Conservation (phyloP, 2,797 vertebrate species). For the Eulemur coronatus region DNA sequence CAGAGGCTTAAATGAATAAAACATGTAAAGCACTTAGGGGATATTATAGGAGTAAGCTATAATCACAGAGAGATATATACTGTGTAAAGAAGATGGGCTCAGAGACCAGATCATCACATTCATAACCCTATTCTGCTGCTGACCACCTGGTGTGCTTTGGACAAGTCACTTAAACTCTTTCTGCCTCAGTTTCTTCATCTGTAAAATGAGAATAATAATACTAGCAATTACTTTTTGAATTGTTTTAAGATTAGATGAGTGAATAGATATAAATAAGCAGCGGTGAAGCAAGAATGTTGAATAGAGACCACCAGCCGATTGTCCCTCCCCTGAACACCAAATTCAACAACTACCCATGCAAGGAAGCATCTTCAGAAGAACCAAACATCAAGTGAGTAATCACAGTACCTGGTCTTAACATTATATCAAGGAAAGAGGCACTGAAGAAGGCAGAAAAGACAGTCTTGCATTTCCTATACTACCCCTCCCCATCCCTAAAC, state of each 20-base stretch:
- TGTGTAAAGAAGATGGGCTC: neutral
- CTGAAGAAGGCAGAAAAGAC: no score
- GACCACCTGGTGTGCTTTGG: neutral
- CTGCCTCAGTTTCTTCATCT: neutral
- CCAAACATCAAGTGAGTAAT: no score
- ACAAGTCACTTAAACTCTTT: neutral
- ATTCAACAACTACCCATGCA: no score
- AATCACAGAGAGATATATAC: neutral
- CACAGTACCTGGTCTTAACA: no score
- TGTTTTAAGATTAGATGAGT: neutral
- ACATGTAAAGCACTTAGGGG: neutral
- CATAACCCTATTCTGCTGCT: neutral
- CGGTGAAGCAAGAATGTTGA: no score
- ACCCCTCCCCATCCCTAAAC: no score
- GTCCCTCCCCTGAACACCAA: no score
- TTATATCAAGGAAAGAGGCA: no score
- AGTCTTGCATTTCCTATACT: no score
- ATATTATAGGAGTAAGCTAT: neutral
- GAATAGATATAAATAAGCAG: neutral
- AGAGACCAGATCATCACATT: neutral
- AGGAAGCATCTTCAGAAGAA: no score
- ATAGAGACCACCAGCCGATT: no score
- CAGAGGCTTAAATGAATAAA: slow-evolving; percentile 33
- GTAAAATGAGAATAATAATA: neutral
- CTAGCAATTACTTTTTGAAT: neutral